These are phyloP conservation scores for Gadus chalcogrammus DNA, from an alignment of 2,113 vertebrate genomes.

Conservation along the genomic window DNA sequence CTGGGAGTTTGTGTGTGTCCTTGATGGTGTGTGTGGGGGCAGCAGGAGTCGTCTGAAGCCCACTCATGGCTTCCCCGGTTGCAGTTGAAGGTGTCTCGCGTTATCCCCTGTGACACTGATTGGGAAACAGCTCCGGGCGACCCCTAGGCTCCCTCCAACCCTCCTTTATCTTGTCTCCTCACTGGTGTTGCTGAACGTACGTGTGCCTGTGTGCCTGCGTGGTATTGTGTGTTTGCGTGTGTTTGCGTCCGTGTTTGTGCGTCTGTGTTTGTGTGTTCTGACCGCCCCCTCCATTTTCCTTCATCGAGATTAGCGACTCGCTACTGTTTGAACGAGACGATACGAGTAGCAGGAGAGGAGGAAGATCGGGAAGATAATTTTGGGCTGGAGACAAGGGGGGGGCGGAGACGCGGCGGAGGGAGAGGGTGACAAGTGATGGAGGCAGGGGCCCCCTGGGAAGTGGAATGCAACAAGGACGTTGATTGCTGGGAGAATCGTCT, in stretches of 20 bases:
- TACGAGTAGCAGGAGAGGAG: too few species aligned
- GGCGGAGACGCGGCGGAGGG: background rate
- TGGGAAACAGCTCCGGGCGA: constrained; percentile 65
- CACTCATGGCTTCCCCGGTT: constrained; percentile 50
- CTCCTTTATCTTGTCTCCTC: constrained; percentile 41
- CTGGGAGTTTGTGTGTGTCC: background rate
- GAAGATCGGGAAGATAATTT: too few species aligned
- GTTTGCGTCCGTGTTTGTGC: constrained; percentile 1
- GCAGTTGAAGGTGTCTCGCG: constrained; percentile 55
- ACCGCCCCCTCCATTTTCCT: constrained; percentile 24
- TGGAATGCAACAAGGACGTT: constrained; percentile 14
- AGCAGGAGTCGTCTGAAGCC: constrained; percentile 37
- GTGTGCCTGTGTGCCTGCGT: background rate
- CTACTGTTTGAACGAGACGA: constrained; percentile 29
- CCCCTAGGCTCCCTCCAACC: constrained; percentile 46
- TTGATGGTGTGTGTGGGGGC: background rate
- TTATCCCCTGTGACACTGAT: constrained; percentile 59
- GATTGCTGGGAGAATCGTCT: background rate
- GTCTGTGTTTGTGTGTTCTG: constrained; percentile 7
- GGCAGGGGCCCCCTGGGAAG: constrained; percentile 3
- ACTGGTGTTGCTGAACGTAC: background rate
- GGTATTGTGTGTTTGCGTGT: constrained; percentile 3
- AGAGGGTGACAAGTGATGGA: background rate
- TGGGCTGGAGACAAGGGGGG: too few species aligned
- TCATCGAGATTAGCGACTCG: constrained; percentile 49